A percentile compares a stretch with the other conserved stretches of the same genome.
These are phyloP conservation scores for Varecia variegata DNA, from an alignment of 2,797 vertebrate species.

Conservation along the genomic window DNA sequence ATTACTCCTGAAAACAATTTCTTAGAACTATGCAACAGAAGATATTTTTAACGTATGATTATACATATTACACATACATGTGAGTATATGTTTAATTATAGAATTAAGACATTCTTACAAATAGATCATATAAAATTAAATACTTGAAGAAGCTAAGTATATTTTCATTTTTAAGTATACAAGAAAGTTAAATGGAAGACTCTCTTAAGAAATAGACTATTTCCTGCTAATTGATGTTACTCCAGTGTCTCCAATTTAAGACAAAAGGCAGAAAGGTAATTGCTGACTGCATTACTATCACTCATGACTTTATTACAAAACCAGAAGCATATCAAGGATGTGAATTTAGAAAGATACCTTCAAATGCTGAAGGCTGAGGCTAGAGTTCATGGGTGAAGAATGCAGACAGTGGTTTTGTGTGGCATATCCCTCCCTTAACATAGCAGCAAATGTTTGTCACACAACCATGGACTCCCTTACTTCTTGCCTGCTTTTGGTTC, in stretches of 20 bases:
- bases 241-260: conserved; percentile 32
- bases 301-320: conserved; percentile 35
- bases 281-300: not conserved
- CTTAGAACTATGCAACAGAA: conserved; percentile 43
- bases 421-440: not conserved
- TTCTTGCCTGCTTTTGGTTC: not conserved
- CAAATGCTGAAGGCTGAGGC: not conserved
- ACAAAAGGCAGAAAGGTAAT: conserved; percentile 57
- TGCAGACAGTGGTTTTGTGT: not conserved
- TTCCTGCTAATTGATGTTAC: conserved; percentile 21
- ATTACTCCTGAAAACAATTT: conserved; percentile 36
- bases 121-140: conserved; percentile 47
- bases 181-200: conserved; percentile 50
- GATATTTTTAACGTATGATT: not conserved
- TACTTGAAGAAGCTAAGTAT: conserved; percentile 47
- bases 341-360: conserved; percentile 19
- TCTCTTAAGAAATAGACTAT: conserved; percentile 55
- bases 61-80: not conserved
- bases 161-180: conserved; percentile 57
- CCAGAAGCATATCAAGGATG: not conserved
- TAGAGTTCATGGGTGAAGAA: not conserved
- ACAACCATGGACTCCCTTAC: not conserved
- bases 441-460: not conserved
- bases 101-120: conserved; percentile 53
- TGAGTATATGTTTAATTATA: not conserved